Percentiles rank a stretch among this genome's conserved stretches.
Conservation (phyloP, 2,888 invertebrate species). For the Caenorhabditis afra region DNA sequence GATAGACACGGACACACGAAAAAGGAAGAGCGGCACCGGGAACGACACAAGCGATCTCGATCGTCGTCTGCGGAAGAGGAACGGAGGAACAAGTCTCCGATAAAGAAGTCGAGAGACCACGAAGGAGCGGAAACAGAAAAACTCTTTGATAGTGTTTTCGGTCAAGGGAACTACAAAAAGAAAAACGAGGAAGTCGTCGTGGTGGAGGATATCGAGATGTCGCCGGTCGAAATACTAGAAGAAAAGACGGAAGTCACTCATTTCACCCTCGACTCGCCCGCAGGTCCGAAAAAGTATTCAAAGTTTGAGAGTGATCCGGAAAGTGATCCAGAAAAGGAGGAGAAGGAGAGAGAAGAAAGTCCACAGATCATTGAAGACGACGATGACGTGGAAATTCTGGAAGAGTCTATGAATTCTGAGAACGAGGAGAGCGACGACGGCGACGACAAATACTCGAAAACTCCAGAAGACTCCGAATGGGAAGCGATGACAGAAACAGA, state of each 20-base stretch:
- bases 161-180: conserved; percentile 22
- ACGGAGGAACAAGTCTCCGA: conserved; percentile 7
- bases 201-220: conserved; percentile 53
- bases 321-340: conserved; percentile 43
- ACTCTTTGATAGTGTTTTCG: conserved; percentile 41
- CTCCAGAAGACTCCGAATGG: conserved; percentile 58
- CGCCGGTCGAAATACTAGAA: conserved; percentile 47
- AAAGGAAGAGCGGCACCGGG: conserved; percentile 23
- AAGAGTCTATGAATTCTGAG: conserved; percentile 16
- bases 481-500: conserved; percentile 71
- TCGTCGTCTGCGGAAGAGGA: conserved; percentile 21
- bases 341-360: not conserved
- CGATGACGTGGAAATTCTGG: conserved; percentile 24
- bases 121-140: conserved; percentile 24
- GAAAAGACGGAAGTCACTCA: conserved; percentile 29
- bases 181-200: conserved; percentile 40
- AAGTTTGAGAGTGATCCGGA: conserved; percentile 72
- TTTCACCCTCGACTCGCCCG: conserved; percentile 54
- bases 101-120: conserved; percentile 10
- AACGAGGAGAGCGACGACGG: conserved; percentile 47
- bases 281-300: conserved; percentile 68
- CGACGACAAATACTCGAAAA: conserved; percentile 41
- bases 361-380: not conserved
- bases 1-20: conserved; percentile 40
- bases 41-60: conserved; percentile 26